These are phyloP conservation scores for Paracanthobrama guichenoti DNA, from an alignment of 2,113 vertebrate genomes.

Conservation along the genomic window DNA sequence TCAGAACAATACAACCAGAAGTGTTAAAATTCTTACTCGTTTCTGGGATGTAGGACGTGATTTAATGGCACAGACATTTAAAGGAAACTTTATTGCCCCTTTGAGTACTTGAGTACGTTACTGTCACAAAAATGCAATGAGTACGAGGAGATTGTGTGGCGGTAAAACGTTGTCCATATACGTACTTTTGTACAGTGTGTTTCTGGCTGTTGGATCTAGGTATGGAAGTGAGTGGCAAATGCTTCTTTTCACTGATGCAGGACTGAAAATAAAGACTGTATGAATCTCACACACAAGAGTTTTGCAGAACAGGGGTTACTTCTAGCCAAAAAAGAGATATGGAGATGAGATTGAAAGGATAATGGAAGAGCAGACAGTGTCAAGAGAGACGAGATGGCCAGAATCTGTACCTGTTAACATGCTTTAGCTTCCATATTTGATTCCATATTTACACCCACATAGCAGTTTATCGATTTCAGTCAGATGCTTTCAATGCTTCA, in stretches of 20 bases:
- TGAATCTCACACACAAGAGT: background rate
- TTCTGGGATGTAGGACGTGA: too few species aligned
- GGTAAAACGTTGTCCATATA: background rate
- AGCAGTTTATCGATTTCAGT: conserved; percentile 24
- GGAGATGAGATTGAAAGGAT: conserved; percentile 4
- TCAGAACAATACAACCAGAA: too few species aligned
- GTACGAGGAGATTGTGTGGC: background rate
- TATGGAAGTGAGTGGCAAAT: too few species aligned
- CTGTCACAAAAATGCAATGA: background rate
- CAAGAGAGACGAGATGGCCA: conserved; percentile 31
- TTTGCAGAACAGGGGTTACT: background rate
- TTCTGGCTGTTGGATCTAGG: too few species aligned
- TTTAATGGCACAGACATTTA: background rate
- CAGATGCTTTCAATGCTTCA: background rate
- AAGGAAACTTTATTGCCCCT: background rate
- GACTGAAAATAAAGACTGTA: background rate
- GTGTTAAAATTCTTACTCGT: too few species aligned
- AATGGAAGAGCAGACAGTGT: conserved; percentile 45
- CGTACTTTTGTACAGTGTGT: background rate
- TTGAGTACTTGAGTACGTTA: background rate
- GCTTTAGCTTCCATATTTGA: conserved; percentile 52
- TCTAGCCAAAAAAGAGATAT: background rate
- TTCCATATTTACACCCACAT: conserved; percentile 58
- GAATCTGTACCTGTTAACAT: conserved; percentile 40
- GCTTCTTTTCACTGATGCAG: too few species aligned